These are phyloP conservation scores for Pemphredon lugubris DNA, from an alignment of 2,888 invertebrate species.

Conservation along the genomic window DNA sequence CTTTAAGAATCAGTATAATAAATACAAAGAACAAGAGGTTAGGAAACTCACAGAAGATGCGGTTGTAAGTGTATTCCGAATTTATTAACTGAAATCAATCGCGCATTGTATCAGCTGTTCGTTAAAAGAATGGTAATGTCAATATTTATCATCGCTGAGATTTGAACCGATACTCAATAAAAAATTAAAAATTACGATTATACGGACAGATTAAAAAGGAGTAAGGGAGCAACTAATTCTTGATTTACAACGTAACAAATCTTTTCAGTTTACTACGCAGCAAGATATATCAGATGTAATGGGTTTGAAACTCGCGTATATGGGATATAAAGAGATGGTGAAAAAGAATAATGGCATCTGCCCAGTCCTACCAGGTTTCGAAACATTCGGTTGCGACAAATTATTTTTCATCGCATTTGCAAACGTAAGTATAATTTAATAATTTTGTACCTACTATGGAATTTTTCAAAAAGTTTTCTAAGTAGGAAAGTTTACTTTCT, in stretches of 20 bases:
- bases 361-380: not conserved
- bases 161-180: not conserved
- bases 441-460: no score
- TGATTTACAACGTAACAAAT: no score
- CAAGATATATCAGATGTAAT: not conserved
- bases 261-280: not conserved
- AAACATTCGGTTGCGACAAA: not conserved
- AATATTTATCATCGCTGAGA: not conserved
- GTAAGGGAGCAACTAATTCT: not conserved
- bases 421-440: not conserved
- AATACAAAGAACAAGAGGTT: no score
- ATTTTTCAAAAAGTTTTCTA: no score
- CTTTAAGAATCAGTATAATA: no score
- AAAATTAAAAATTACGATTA: not conserved
- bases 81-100: no score
- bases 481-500: no score
- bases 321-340: not conserved
- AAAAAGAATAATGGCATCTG: not conserved
- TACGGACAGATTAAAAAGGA: not conserved
- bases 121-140: not conserved
- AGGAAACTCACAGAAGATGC: no score
- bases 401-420: not conserved
- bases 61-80: no score
- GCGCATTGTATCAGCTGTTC: not conserved
- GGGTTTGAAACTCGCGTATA: not conserved